Evolutionary conservation across 1,140 invertebrate genomes (phyloP).

Genomic region (Drosophila sucinea): DNA sequence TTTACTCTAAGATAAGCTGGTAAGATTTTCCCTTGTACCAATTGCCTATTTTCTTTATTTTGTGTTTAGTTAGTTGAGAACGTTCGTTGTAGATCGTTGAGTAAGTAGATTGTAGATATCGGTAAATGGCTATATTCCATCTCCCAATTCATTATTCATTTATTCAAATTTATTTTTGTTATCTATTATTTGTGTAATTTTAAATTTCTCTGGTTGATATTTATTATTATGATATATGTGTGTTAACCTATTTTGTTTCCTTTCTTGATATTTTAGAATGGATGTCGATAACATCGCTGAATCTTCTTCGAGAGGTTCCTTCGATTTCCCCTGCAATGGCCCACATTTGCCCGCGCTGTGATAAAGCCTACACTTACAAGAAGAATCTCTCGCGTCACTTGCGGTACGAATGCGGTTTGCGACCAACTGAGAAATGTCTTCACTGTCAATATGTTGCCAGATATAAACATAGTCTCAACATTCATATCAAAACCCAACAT

Average conservation of each 20-base stretch:
- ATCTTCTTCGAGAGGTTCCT: constrained; percentile 47
- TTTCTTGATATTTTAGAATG: constrained; percentile 64
- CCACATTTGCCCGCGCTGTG: constrained; percentile 84
- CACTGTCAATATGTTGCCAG: constrained; percentile 85
- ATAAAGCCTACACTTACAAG: constrained; percentile 86
- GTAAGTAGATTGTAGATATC: constrained; percentile 34
- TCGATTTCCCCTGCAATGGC: constrained; percentile 4
- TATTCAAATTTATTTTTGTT: background rate
- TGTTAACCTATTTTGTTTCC: constrained; percentile 74
- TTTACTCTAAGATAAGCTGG: constrained; percentile 7
- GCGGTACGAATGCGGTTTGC: constrained; percentile 85
- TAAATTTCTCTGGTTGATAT: constrained; percentile 13
- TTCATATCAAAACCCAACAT: constrained; percentile 83
- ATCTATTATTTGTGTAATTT: background rate
- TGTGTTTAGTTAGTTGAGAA: constrained; percentile 10
- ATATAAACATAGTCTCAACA: constrained; percentile 85
- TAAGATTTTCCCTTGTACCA: constrained; percentile 30
- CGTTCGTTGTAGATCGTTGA: constrained; percentile 25
- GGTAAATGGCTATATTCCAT: constrained; percentile 14
- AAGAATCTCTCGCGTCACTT: constrained; percentile 85
- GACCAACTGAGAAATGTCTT: constrained; percentile 85
- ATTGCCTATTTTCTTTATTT: background rate
- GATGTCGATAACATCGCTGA: constrained; percentile 77
- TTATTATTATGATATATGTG: background rate
- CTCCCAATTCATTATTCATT: constrained; percentile 3